Evolutionary conservation across 1,140 invertebrate genomes (phyloP).

Genomic region (Zaprionus nigranus): DNA sequence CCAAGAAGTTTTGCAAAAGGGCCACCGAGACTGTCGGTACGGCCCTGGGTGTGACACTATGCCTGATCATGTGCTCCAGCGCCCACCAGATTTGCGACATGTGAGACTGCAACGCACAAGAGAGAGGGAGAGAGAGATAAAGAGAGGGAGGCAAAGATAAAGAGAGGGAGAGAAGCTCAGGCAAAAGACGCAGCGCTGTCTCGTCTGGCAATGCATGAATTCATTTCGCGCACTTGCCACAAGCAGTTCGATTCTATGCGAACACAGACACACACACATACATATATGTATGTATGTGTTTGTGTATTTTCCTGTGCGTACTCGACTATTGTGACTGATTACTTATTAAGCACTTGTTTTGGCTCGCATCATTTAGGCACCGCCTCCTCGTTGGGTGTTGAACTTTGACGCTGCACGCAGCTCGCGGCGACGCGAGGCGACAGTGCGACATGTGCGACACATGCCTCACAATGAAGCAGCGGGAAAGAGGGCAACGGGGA

Average conservation of each 20-base stretch:
- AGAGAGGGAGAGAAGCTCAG: not conserved
- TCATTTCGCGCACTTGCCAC: conserved; percentile 28
- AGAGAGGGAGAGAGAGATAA: not conserved
- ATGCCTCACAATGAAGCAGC: conserved; percentile 48
- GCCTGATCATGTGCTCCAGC: conserved; percentile 3
- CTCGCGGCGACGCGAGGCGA: conserved; percentile 2
- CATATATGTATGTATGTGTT: not conserved
- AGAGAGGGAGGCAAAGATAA: not conserved
- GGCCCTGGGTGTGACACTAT: not conserved
- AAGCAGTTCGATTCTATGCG: conserved; percentile 62
- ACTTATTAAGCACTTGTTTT: conserved; percentile 72
- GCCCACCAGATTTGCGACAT: conserved; percentile 9
- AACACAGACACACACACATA: not conserved
- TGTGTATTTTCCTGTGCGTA: not conserved
- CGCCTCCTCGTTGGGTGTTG: conserved; percentile 67
- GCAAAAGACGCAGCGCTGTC: not conserved
- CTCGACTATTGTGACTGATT: conserved; percentile 56
- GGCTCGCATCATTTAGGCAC: conserved; percentile 67
- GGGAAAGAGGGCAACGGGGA: conserved; percentile 4
- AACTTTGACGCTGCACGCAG: conserved; percentile 51
- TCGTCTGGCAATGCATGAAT: conserved; percentile 5
- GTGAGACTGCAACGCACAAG: not conserved
- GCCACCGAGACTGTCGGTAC: no score
- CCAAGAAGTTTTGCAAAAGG: no score
- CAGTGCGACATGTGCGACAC: conserved; percentile 68